Conservation (phyloP, 1,140 invertebrate genomes). For the Chironomus tepperi region DNA sequence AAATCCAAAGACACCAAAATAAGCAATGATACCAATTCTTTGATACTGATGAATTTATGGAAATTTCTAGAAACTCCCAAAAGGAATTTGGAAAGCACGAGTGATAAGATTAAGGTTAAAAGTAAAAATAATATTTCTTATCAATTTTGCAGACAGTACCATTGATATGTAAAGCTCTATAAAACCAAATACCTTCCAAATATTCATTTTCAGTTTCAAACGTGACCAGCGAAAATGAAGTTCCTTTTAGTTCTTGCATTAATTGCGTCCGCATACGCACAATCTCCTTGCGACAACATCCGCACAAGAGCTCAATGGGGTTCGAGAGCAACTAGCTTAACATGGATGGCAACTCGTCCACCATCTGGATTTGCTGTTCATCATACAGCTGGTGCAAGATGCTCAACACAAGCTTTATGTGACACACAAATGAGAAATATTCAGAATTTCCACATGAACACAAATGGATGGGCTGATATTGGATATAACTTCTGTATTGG, state of each 20-base stretch:
- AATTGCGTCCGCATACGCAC: background rate
- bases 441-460: constrained; percentile 50
- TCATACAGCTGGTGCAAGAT: constrained; percentile 49
- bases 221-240: background rate
- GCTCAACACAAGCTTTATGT: constrained; percentile 41
- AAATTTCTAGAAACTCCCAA: background rate
- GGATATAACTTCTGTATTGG: constrained; percentile 53
- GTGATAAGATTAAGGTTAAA: background rate
- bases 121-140: background rate
- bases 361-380: constrained; percentile 61
- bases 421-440: constrained; percentile 40
- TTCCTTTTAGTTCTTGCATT: background rate
- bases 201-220: background rate
- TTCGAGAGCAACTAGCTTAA: constrained; percentile 42
- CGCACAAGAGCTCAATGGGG: constrained; percentile 46
- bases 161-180: background rate
- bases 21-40: too few species aligned
- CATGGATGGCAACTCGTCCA: constrained; percentile 42
- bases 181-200: background rate
- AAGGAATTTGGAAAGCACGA: background rate
- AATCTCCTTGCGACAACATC: constrained; percentile 25
- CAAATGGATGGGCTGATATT: constrained; percentile 46
- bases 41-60: too few species aligned
- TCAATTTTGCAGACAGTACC: background rate
- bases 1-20: too few species aligned